Evolutionary conservation across 1,140 invertebrate species (phyloP).

Genomic region (Akabosia matsudoensis): DNA sequence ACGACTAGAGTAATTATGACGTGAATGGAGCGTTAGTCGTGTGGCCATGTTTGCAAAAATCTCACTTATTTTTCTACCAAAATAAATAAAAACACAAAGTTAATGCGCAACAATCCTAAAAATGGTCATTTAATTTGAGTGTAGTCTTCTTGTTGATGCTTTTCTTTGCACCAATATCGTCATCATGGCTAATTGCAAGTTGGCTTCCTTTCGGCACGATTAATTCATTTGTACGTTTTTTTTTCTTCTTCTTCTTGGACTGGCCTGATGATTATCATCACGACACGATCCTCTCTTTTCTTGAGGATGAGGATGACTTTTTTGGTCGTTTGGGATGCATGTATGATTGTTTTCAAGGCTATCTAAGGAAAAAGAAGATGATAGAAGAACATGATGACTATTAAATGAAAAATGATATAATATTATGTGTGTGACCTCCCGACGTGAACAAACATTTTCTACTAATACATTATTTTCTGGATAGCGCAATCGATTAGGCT

Average conservation of each 20-base stretch:
- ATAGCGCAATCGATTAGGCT: no score
- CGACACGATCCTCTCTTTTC: background rate
- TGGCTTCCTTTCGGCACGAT: conserved; percentile 21
- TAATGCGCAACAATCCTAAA: no score
- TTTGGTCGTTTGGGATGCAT: no score
- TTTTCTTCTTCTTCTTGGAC: background rate
- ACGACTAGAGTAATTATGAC: conserved; percentile 14
- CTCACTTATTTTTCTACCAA: no score
- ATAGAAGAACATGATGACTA: background rate
- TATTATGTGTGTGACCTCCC: conserved; percentile 10
- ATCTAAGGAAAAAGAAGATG: background rate
- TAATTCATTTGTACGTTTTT: conserved; percentile 19
- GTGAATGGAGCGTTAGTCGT: no score
- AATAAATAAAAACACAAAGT: no score
- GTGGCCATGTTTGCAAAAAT: no score
- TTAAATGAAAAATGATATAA: conserved; percentile 12
- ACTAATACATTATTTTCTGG: background rate
- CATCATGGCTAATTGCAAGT: background rate
- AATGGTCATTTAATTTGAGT: no score
- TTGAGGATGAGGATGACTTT: background rate
- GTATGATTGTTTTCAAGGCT: conserved; percentile 21
- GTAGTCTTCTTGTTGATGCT: no score
- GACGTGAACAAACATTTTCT: conserved; percentile 5
- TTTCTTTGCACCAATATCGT: background rate
- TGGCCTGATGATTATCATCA: background rate